Evolutionary conservation across 2,888 invertebrate species (phyloP).

Genomic region (Plebejus argus): DNA sequence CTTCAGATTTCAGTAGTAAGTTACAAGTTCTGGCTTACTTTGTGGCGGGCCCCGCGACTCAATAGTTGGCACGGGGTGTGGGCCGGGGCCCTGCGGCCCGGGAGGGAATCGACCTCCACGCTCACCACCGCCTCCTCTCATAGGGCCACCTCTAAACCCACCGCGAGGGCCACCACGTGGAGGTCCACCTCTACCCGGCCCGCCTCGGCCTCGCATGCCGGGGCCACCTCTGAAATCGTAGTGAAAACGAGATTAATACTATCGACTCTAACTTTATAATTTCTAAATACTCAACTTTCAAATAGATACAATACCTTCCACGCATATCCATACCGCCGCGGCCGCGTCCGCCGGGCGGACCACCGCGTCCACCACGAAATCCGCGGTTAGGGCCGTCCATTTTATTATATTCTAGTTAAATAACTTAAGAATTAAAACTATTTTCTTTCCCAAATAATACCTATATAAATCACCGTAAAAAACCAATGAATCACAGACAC

Average conservation of each 20-base stretch:
- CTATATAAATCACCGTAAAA: background rate
- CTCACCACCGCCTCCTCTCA: constrained; percentile 71
- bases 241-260: background rate
- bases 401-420: background rate
- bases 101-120: constrained; percentile 70
- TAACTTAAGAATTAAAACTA: background rate
- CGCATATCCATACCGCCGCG: constrained; percentile 74
- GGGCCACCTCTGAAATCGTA: constrained; percentile 53
- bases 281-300: background rate
- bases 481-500: background rate
- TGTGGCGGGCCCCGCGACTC: constrained; percentile 68
- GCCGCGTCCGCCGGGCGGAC: constrained; percentile 66
- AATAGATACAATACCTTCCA: constrained; percentile 57
- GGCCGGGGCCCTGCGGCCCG: constrained; percentile 73
- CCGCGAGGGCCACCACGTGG: constrained; percentile 69
- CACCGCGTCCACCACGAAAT: constrained; percentile 72
- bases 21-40: constrained; percentile 51
- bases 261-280: background rate
- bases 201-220: constrained; percentile 68
- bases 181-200: constrained; percentile 52
- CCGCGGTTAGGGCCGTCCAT: constrained; percentile 52
- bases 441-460: background rate
- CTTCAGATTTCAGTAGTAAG: background rate
- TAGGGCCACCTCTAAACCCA: constrained; percentile 70
- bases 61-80: constrained; percentile 74